Conservation (phyloP, 53 echinoderm and acorn worm genomes). For the Holothuria leucospilota region DNA sequence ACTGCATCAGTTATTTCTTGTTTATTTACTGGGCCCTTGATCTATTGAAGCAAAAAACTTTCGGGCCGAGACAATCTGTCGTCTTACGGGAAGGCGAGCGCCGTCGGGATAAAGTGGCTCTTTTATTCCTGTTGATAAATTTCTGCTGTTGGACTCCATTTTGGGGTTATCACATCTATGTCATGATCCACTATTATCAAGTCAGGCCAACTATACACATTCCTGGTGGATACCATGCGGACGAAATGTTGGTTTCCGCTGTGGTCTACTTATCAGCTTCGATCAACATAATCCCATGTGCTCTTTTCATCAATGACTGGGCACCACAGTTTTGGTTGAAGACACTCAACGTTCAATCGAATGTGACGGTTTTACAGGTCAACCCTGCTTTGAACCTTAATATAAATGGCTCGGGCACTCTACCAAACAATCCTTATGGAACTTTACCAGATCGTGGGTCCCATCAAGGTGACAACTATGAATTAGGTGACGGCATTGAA, state of each 20-base stretch:
- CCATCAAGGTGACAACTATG: too few species aligned
- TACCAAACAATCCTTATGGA: too few species aligned
- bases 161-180: conserved; percentile 47
- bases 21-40: conserved; percentile 54
- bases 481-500: too few species aligned
- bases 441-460: too few species aligned
- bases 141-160: conserved; percentile 49
- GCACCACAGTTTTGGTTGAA: conserved; percentile 2
- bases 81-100: background rate
- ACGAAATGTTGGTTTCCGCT: conserved; percentile 60
- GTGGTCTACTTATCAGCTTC: conserved; percentile 69
- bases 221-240: conserved; percentile 60
- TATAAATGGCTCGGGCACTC: too few species aligned
- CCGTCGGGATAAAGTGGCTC: conserved; percentile 46
- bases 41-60: conserved; percentile 21
- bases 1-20: conserved; percentile 50
- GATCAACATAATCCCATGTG: conserved; percentile 63
- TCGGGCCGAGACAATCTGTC: conserved; percentile 32
- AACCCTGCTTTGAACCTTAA: too few species aligned
- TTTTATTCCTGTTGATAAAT: conserved; percentile 6
- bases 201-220: conserved; percentile 57
- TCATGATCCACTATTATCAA: conserved; percentile 45
- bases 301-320: conserved; percentile 65
- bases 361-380: background rate
- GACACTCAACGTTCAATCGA: background rate